Percentiles rank a stretch among this genome's conserved stretches.
phyloP scores from a whole-genome alignment of 2,888 invertebrate species.

The Lithophane ornitopus region DNA sequence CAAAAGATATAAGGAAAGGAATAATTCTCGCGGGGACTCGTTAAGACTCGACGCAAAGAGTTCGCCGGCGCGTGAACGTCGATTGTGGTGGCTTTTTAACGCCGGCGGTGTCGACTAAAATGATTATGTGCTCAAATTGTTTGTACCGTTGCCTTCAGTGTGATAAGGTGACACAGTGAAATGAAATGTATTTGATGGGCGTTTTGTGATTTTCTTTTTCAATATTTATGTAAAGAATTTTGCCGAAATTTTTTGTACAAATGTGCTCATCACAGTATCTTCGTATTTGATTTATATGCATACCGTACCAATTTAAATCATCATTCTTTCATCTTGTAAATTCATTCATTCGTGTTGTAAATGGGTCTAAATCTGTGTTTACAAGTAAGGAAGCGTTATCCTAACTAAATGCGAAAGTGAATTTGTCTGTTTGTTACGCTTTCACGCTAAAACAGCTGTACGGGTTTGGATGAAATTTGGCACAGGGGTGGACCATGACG shows the following conservation, averaged over 20 bases:
- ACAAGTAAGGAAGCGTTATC: too few relatives aligned
- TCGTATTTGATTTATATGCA: neutral
- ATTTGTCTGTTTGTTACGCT: too few relatives aligned
- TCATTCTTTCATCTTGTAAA: too few relatives aligned
- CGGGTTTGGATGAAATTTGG: too few relatives aligned
- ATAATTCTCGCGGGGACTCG: conserved; percentile 74
- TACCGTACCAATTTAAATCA: neutral
- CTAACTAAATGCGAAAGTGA: too few relatives aligned
- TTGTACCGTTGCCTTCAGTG: conserved; percentile 22
- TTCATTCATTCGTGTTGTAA: too few relatives aligned
- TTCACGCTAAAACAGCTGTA: too few relatives aligned
- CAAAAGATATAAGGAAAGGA: conserved; percentile 65
- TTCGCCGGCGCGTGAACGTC: conserved; percentile 73
- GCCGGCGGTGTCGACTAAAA: conserved; percentile 30
- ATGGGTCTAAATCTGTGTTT: too few relatives aligned
- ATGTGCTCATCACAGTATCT: neutral
- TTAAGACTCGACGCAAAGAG: conserved; percentile 68
- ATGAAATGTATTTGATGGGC: conserved; percentile 26
- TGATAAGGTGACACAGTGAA: conserved; percentile 20
- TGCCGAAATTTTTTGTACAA: neutral
- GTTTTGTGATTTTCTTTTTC: conserved; percentile 13
- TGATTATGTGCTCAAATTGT: conserved; percentile 62
- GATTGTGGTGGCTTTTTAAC: conserved; percentile 69
- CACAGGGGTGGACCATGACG: too few relatives aligned
- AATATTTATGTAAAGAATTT: conserved; percentile 9